Evolutionary conservation across 2,797 vertebrate species (phyloP).

Genomic region (Gorsachius magnificus): DNA sequence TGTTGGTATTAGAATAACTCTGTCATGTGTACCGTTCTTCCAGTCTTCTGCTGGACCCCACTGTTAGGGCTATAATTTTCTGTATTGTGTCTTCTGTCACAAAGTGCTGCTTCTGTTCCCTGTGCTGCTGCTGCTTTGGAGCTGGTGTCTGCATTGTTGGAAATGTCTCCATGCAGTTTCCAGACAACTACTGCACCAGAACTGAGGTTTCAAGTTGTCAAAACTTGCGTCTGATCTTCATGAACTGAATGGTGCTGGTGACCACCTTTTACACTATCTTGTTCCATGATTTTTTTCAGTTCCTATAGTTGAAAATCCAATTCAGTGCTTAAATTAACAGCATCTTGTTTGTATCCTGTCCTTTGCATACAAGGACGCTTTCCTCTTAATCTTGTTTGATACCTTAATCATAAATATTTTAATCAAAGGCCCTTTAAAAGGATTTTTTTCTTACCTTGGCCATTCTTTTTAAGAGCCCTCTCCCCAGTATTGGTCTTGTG

Average conservation of each 20-base stretch:
- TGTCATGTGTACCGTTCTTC: neutral
- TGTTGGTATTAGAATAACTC: neutral
- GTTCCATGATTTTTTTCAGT: neutral
- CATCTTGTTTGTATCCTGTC: neutral
- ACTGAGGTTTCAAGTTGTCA: neutral
- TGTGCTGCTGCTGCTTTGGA: neutral
- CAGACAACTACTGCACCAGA: neutral
- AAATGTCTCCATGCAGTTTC: neutral
- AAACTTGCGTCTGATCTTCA: neutral
- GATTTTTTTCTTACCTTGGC: neutral
- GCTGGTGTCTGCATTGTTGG: neutral
- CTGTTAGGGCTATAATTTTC: neutral
- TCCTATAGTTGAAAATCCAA: neutral
- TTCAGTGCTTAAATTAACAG: neutral
- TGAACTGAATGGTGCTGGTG: neutral
- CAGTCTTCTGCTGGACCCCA: neutral
- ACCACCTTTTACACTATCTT: neutral
- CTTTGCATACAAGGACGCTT: neutral
- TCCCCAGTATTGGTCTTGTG: neutral
- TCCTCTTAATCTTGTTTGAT: neutral
- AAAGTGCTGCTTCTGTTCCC: neutral
- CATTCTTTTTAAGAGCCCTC: neutral
- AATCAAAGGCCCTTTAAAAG: neutral
- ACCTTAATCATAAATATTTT: neutral
- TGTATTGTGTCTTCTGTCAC: neutral